Evolutionary conservation across 2,888 invertebrate genomes (phyloP).

Genomic region (Himalopsyche kuldschensis): DNA sequence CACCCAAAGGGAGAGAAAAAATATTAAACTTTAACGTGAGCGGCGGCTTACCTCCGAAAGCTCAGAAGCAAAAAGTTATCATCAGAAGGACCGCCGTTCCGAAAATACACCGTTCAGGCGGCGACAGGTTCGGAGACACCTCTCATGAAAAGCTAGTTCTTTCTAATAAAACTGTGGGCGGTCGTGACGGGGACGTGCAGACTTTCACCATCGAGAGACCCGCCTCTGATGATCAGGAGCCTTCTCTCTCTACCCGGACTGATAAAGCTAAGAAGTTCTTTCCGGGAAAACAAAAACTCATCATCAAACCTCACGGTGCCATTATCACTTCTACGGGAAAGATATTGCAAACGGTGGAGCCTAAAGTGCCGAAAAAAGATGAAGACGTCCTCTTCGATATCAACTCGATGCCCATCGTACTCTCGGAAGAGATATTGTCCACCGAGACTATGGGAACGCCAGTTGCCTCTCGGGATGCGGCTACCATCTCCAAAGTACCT

Average conservation of each 20-base stretch:
- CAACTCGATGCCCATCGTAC: constrained; percentile 75
- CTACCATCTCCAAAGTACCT: not conserved
- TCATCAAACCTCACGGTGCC: constrained; percentile 41
- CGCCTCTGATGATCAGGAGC: constrained; percentile 49
- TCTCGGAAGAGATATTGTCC: constrained; percentile 70
- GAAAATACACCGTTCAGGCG: constrained; percentile 44
- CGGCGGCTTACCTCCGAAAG: constrained; percentile 42
- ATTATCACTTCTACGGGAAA: constrained; percentile 50
- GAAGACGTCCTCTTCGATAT: constrained; percentile 68
- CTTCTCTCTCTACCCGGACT: not conserved
- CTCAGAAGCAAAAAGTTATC: constrained; percentile 55
- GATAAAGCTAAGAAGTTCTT: constrained; percentile 48
- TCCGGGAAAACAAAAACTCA: constrained; percentile 39
- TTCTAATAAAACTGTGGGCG: constrained; percentile 45
- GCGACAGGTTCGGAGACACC: constrained; percentile 50
- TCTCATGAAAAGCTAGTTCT: constrained; percentile 53
- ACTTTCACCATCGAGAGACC: constrained; percentile 55
- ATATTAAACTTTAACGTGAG: constrained; percentile 48
- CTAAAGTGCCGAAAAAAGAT: constrained; percentile 31
- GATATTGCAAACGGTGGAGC: constrained; percentile 43
- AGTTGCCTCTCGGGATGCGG: not conserved
- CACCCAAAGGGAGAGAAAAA: constrained; percentile 48
- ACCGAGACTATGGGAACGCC: constrained; percentile 59
- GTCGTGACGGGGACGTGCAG: constrained; percentile 51
- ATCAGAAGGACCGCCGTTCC: constrained; percentile 50